phyloP scores from a whole-genome alignment of 2,113 vertebrate species.

The Rhinogobius similis region DNA sequence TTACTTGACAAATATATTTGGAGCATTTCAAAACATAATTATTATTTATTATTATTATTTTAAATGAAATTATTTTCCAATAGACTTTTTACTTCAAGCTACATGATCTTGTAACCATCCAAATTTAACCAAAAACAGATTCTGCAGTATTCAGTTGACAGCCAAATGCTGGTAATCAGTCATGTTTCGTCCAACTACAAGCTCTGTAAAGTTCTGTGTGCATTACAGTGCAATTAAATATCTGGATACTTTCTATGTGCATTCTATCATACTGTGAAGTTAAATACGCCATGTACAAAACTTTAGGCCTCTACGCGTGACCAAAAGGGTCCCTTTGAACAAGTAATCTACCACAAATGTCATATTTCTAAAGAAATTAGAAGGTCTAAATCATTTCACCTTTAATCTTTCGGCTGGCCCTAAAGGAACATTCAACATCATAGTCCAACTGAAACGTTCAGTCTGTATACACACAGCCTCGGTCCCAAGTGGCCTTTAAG shows the following conservation, averaged over 20 bases:
- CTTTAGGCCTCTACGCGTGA: constrained; percentile 44
- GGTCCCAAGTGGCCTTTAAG: background rate
- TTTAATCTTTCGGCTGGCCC: constrained; percentile 44
- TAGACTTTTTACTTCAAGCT: no score
- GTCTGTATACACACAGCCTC: background rate
- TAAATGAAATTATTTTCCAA: no score
- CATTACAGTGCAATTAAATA: constrained; percentile 54
- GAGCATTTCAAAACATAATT: no score
- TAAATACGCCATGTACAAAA: constrained; percentile 64
- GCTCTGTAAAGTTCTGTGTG: constrained; percentile 29
- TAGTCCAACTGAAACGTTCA: background rate
- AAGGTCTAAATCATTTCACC: constrained; percentile 62
- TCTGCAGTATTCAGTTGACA: background rate
- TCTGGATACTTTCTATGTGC: constrained; percentile 23
- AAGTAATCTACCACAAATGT: constrained; percentile 30
- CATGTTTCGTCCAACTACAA: background rate
- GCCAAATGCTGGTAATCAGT: background rate
- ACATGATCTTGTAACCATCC: no score
- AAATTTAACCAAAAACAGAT: background rate
- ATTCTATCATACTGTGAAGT: constrained; percentile 46
- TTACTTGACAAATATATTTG: no score
- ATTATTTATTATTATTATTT: no score
- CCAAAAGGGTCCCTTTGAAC: constrained; percentile 56
- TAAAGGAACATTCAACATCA: background rate
- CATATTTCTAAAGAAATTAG: constrained; percentile 27